Conservation (phyloP, 2,888 invertebrate genomes). For the Ethmia dodecea region DNA sequence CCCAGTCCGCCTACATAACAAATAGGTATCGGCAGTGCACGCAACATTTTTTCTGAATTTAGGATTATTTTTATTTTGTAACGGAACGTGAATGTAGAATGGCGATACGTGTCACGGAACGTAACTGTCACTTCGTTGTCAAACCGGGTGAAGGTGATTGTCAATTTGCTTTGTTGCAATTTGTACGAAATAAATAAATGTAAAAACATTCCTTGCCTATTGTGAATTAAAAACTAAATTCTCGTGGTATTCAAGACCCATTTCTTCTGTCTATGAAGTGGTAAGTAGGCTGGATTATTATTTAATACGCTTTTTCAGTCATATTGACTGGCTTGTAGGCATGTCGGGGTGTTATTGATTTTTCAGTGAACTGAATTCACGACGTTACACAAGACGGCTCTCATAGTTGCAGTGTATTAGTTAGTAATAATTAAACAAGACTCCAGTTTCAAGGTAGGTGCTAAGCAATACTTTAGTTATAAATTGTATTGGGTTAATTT, state of each 20-base stretch:
- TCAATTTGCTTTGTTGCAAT: conserved; percentile 30
- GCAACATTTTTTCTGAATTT: too few species aligned
- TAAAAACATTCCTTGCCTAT: conserved; percentile 30
- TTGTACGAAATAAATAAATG: conserved; percentile 45
- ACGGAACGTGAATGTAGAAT: neutral
- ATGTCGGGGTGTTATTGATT: conserved; percentile 37
- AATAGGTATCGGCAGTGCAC: too few species aligned
- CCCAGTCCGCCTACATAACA: too few species aligned
- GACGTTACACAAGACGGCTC: conserved; percentile 11
- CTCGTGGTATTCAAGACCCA: conserved; percentile 20
- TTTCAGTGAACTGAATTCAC: conserved; percentile 24
- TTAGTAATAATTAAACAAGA: conserved; percentile 1
- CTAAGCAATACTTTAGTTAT: conserved; percentile 1
- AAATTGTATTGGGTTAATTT: neutral
- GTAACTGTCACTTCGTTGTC: conserved; percentile 21
- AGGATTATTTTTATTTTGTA: too few species aligned
- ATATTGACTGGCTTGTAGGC: conserved; percentile 19
- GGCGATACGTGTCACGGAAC: conserved; percentile 14
- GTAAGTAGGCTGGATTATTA: conserved; percentile 30
- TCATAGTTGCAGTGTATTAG: conserved; percentile 7
- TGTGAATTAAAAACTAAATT: conserved; percentile 19
- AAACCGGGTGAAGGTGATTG: conserved; percentile 37
- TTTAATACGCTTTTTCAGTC: conserved; percentile 20
- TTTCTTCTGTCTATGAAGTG: conserved; percentile 27
- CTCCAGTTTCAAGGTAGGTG: conserved; percentile 8